phyloP scores from a whole-genome alignment of 2,797 vertebrate species.

The Naso thynnoides region DNA sequence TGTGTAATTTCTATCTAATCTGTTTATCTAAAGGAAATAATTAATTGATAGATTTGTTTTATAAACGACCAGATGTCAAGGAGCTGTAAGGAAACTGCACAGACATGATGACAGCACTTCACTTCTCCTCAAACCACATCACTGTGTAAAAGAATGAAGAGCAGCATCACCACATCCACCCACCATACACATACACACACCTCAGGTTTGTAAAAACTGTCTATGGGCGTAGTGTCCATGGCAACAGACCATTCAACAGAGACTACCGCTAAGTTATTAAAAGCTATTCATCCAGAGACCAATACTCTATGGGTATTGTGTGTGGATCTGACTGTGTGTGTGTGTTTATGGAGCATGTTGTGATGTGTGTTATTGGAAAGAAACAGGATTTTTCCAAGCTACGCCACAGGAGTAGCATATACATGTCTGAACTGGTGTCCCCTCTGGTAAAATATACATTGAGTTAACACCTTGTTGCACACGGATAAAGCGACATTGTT shows the following conservation, averaged over 20 bases:
- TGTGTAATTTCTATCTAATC: slow-evolving; percentile 10
- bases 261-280: slow-evolving; percentile 70
- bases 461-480: slow-evolving; percentile 8
- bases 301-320: slow-evolving; percentile 55
- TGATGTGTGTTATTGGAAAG: slow-evolving; percentile 68
- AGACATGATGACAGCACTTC: slow-evolving; percentile 22
- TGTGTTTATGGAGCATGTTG: slow-evolving; percentile 45
- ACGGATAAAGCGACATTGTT: slow-evolving; percentile 1
- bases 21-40: slow-evolving; percentile 38
- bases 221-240: slow-evolving; percentile 72
- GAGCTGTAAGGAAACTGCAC: slow-evolving; percentile 14
- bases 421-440: slow-evolving; percentile 65
- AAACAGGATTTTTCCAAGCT: slow-evolving; percentile 57
- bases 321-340: slow-evolving; percentile 39
- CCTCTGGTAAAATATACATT: slow-evolving; percentile 49
- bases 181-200: slow-evolving; percentile 39
- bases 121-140: slow-evolving; percentile 47
- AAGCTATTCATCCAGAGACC: slow-evolving; percentile 68
- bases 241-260: slow-evolving; percentile 77
- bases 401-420: slow-evolving; percentile 22
- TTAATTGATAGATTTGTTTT: slow-evolving; percentile 34
- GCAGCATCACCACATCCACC: slow-evolving; percentile 42
- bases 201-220: slow-evolving; percentile 49
- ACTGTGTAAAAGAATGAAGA: slow-evolving; percentile 40
- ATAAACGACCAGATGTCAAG: slow-evolving; percentile 33